Evolutionary conservation across 2,888 invertebrate genomes (phyloP).

Genomic region (Andrena marginata): DNA sequence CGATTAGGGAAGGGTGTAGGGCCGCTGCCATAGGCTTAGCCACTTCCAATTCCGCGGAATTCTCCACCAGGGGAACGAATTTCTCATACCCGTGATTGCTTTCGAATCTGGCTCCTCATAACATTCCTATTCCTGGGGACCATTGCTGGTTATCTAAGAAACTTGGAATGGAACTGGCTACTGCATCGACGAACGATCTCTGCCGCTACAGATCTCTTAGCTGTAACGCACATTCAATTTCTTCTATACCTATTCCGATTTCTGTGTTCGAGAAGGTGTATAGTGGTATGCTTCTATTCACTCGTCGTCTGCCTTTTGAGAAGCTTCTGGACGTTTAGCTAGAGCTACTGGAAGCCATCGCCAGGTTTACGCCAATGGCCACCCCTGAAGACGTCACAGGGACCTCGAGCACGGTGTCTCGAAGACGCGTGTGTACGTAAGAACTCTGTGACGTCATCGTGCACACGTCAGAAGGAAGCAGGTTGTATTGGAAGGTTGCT

Average conservation of each 20-base stretch:
- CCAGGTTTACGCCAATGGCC: conserved; percentile 50
- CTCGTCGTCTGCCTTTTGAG: too few relatives aligned
- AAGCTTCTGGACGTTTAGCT: not conserved
- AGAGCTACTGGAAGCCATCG: not conserved
- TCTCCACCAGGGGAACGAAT: conserved; percentile 2
- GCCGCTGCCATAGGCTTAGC: conserved; percentile 62
- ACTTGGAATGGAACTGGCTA: too few relatives aligned
- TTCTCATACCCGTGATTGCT: conserved; percentile 36
- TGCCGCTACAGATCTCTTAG: too few relatives aligned
- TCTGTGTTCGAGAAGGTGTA: too few relatives aligned
- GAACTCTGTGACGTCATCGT: conserved; percentile 73
- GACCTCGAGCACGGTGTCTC: conserved; percentile 54
- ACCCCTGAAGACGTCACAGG: conserved; percentile 53
- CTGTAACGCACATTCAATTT: too few relatives aligned
- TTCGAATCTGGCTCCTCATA: not conserved
- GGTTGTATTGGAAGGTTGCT: conserved; percentile 62
- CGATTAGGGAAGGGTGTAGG: conserved; percentile 60
- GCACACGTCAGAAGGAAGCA: conserved; percentile 65
- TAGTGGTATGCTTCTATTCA: too few relatives aligned
- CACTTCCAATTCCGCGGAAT: conserved; percentile 22
- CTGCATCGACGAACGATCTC: too few relatives aligned
- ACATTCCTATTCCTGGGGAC: not conserved
- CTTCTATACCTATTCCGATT: too few relatives aligned
- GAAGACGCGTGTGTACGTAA: conserved; percentile 65
- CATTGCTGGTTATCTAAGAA: too few relatives aligned